These are phyloP conservation scores for fruit fly (Drosophila melanogaster) DNA, from an alignment of 1,140 invertebrate genomes.

Conservation along the genomic window Release_6_plus_ISO1_MT NT_033779.5:21056501-21057000, in stretches of 20 bases:
- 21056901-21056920: conserved; percentile 85
- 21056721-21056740: conserved; percentile 71
- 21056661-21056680: conserved; percentile 75
- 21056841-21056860: conserved; percentile 75
- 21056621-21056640: conserved; percentile 90
- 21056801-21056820: conserved; percentile 52
- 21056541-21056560: conserved; percentile 69
- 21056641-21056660: conserved; percentile 85
- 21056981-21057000: conserved; percentile 81
- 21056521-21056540: conserved; percentile 90
- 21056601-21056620: conserved; percentile 88
- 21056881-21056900: conserved; percentile 85
- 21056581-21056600: conserved; percentile 84
- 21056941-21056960: conserved; percentile 84
- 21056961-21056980: conserved; percentile 61
- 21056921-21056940: conserved; percentile 71
- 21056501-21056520: conserved; percentile 91
- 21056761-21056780: conserved; percentile 63
- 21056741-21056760: conserved; percentile 55
- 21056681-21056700: conserved; percentile 75
- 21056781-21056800: conserved; percentile 57
- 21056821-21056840: conserved; percentile 64
- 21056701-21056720: conserved; percentile 78
- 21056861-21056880: conserved; percentile 84
- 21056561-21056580: conserved; percentile 60